These are phyloP conservation scores for Diachasmimorpha longicaudata DNA, from an alignment of 1,140 invertebrate genomes.

Conservation along the genomic window DNA sequence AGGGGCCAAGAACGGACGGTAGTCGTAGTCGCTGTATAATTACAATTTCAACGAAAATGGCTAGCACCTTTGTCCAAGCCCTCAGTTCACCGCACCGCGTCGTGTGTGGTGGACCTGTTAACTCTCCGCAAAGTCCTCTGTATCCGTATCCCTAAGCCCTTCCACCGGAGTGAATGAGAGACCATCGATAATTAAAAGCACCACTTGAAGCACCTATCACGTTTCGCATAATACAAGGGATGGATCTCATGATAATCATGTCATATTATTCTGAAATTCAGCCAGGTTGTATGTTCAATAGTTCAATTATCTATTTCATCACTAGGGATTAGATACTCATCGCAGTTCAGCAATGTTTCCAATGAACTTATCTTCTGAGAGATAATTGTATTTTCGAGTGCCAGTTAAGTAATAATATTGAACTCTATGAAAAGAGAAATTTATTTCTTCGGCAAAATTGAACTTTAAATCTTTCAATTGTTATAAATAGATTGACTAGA, in stretches of 20 bases:
- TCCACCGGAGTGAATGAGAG: background rate
- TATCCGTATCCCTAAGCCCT: background rate
- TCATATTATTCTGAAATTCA: background rate
- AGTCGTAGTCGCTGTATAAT: background rate
- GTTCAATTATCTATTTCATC: background rate
- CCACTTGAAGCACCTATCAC: background rate
- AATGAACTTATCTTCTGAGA: too few species aligned
- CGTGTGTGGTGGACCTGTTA: background rate
- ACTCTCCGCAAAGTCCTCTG: background rate
- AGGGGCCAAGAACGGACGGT: too few species aligned
- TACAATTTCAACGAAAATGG: background rate
- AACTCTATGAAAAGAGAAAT: too few species aligned
- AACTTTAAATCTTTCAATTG: too few species aligned
- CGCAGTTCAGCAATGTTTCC: background rate
- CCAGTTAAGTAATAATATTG: too few species aligned
- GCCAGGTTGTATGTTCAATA: background rate
- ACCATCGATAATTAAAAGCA: background rate
- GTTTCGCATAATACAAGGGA: background rate
- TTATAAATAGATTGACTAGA: too few species aligned
- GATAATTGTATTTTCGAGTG: too few species aligned
- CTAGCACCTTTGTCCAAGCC: background rate
- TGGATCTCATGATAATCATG: background rate
- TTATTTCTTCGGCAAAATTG: too few species aligned
- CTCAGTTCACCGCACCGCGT: too few species aligned
- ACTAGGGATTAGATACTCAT: background rate